Base-by-base conservation (phyloP, 2,888 invertebrate genomes). In the Arctia plantaginis region DNA sequence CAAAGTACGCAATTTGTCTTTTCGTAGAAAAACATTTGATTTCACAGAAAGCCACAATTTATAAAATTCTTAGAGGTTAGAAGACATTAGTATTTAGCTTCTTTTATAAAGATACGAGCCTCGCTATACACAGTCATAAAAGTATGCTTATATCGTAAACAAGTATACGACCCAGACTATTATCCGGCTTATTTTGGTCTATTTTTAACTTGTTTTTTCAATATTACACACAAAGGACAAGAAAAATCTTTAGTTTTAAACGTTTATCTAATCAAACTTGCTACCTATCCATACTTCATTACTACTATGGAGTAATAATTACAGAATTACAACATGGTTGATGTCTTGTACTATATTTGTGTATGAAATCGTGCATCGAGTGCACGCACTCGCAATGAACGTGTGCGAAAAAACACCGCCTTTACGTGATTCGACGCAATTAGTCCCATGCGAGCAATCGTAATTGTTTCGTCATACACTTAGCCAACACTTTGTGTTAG, bases 401-500 rank as follows among this genome's bases (percentile, higher is more conserved):
- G 79, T 80, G 76, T 78, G 84, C 85, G 77, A 81, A 85, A 84
- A 85, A 85, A 85, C 81, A 81, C 73, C 72, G 71, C 73, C 82
- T 89, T 91, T 90, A 90, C 91, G 89, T 92, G 92, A 87, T 88
- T 84, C 82, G 80, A 74, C 81, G 89, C 90, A 91, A 91, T 93
- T 90, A 92, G 83, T 87, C 85, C 79, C 87, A 86, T 81, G 86
- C 87, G 85, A 85, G 88, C 87, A 87, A 86, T 86, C 86, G 87
- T 91, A 92, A 93, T 92, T 89, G 87, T 90, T 93, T 93, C 91
- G 92, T 92, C 92, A 93, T 88, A 90, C 88, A 88, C 86, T 87
- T 87, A 90, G 92, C 89, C 89, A 92, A 93, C 87, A 91, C 86
- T 88, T 84, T 79, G 78, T 78, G 82, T 87, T 88, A 82, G 86